phyloP scores from a whole-genome alignment of 1,140 invertebrate genomes.

The Drosophila grimshawi region DNA sequence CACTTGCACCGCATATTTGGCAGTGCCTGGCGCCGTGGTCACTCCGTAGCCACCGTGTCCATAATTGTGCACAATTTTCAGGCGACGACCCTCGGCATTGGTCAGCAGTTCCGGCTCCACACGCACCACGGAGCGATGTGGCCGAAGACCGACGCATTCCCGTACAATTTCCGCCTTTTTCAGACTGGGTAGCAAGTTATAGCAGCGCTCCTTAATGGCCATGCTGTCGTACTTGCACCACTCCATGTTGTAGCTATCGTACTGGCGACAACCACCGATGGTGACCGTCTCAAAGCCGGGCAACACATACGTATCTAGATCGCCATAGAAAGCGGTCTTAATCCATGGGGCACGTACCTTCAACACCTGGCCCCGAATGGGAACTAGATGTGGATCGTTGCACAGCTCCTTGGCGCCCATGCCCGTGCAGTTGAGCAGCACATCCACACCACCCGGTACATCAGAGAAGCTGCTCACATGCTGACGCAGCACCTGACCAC shows the following conservation, averaged over 20 bases:
- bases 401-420: conserved; percentile 92
- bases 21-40: conserved; percentile 93
- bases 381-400: conserved; percentile 90
- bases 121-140: conserved; percentile 90
- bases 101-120: conserved; percentile 88
- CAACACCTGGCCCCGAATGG: conserved; percentile 95
- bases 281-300: conserved; percentile 91
- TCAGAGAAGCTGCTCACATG: conserved; percentile 88
- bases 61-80: conserved; percentile 94
- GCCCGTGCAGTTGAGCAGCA: conserved; percentile 95
- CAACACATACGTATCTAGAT: conserved; percentile 93
- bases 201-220: conserved; percentile 91
- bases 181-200: conserved; percentile 89
- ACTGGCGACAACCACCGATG: conserved; percentile 93
- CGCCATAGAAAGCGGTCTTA: conserved; percentile 93
- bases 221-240: conserved; percentile 89
- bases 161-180: conserved; percentile 87
- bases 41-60: conserved; percentile 97
- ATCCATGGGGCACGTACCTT: conserved; percentile 95
- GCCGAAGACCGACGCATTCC: conserved; percentile 91
- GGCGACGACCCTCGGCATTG: conserved; percentile 68
- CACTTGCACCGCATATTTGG: conserved; percentile 89
- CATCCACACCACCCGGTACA: conserved; percentile 88
- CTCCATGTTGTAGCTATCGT: conserved; percentile 90
- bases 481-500: conserved; percentile 86